phyloP scores from a whole-genome alignment of 2,888 invertebrate genomes.

The Lymantria dispar region DNA sequence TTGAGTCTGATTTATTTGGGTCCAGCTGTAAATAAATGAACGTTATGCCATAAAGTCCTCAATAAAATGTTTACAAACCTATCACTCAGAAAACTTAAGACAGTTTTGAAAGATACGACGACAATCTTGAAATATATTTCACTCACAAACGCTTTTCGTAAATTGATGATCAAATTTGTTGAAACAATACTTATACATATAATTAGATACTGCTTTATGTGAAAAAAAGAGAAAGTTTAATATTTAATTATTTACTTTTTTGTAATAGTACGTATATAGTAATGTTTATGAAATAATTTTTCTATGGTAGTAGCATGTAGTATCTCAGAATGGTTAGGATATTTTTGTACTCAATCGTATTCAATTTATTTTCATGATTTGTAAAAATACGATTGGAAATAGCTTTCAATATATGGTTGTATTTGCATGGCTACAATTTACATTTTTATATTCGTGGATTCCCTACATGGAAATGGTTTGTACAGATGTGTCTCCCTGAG shows the following conservation, averaged over 20 bases:
- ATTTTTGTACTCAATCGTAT: no score
- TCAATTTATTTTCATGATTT: no score
- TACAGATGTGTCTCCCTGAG: no score
- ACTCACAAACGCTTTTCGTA: constrained; percentile 15
- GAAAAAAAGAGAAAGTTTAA: neutral
- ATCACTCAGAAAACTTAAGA: constrained; percentile 49
- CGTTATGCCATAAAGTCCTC: constrained; percentile 53
- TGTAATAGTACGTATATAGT: neutral
- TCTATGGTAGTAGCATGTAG: no score
- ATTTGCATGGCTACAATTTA: no score
- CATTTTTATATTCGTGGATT: no score
- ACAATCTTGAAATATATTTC: constrained; percentile 31
- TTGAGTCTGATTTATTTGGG: constrained; percentile 56
- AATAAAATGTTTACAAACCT: constrained; percentile 60
- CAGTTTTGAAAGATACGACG: constrained; percentile 38
- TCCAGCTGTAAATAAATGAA: constrained; percentile 57
- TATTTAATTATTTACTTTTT: neutral
- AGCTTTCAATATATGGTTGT: no score
- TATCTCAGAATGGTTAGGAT: no score
- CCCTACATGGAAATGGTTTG: no score
- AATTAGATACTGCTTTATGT: constrained; percentile 12
- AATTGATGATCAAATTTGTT: constrained; percentile 26
- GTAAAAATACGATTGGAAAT: no score
- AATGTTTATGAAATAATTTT: no score
- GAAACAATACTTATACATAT: constrained; percentile 18